Evolutionary conservation across 2,888 invertebrate genomes (phyloP).

Genomic region (Hirtodrosophila confusa): DNA sequence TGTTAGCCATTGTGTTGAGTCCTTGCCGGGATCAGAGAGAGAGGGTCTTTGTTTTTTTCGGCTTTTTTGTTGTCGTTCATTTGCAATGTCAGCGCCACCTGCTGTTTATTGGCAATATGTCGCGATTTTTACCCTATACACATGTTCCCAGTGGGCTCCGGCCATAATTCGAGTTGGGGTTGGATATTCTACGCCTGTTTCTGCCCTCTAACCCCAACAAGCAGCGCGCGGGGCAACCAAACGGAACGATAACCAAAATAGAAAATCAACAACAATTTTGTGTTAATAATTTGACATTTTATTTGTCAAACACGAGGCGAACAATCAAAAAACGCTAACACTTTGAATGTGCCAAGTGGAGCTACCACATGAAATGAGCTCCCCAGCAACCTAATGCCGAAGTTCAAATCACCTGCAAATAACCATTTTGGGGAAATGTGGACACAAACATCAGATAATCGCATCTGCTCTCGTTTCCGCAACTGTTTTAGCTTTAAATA

Average conservation of each 20-base stretch:
- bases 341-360: constrained; percentile 31
- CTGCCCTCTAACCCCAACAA: constrained; percentile 36
- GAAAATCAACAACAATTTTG: constrained; percentile 42
- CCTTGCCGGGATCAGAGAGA: background rate
- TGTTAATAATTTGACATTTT: constrained; percentile 77
- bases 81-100: constrained; percentile 68
- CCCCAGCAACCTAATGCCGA: background rate
- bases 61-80: constrained; percentile 38
- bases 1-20: constrained; percentile 1
- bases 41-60: constrained; percentile 5
- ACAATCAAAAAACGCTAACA: constrained; percentile 54
- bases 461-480: too few relatives aligned
- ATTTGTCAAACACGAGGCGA: constrained; percentile 68
- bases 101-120: constrained; percentile 77
- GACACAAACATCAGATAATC: too few relatives aligned
- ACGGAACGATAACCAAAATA: constrained; percentile 25
- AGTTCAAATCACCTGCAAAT: too few relatives aligned
- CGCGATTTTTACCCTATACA: constrained; percentile 57
- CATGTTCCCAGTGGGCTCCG: constrained; percentile 47
- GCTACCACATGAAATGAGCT: background rate
- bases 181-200: constrained; percentile 23
- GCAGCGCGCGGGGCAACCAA: constrained; percentile 30
- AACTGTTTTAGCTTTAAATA: too few relatives aligned
- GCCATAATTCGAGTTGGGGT: constrained; percentile 23
- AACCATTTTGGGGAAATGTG: too few relatives aligned